phyloP scores from a whole-genome alignment of 92 coral and sea anemone genomes.

The Galaxea fascicularis region DNA sequence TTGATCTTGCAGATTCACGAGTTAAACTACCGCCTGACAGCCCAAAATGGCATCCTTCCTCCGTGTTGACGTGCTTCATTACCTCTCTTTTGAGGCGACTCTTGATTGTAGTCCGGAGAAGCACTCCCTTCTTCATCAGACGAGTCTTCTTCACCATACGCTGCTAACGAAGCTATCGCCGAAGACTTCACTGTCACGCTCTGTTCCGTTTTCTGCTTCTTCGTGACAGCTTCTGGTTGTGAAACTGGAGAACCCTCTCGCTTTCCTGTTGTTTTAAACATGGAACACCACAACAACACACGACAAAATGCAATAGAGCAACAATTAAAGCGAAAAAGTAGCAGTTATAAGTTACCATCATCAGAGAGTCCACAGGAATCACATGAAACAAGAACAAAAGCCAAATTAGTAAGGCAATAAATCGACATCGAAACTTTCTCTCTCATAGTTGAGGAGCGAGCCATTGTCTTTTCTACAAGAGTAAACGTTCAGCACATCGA shows the following conservation, averaged over 20 bases:
- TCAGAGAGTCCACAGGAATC: conserved; percentile 52
- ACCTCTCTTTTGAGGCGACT: conserved; percentile 4
- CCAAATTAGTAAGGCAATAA: conserved; percentile 10
- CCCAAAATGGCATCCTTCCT: conserved; percentile 78
- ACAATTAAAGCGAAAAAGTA: conserved; percentile 5
- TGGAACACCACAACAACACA: conserved; percentile 32
- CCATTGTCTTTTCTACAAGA: not conserved
- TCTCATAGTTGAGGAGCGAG: not conserved
- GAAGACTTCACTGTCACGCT: conserved; percentile 26
- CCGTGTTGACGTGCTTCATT: conserved; percentile 10
- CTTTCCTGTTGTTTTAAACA: conserved; percentile 22
- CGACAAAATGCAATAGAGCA: not conserved
- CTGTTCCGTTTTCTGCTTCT: conserved; percentile 67
- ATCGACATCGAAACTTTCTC: not conserved
- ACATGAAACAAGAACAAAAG: conserved; percentile 46
- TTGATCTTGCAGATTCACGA: not conserved
- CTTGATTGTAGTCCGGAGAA: conserved; percentile 40
- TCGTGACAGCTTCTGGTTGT: conserved; percentile 40
- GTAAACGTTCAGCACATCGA: not conserved
- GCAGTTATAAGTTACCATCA: conserved; percentile 42
- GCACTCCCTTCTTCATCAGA: conserved; percentile 76
- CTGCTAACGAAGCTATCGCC: conserved; percentile 67
- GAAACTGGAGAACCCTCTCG: conserved; percentile 28
- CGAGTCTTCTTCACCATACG: conserved; percentile 80
- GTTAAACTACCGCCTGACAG: conserved; percentile 54